Evolutionary conservation across 2,888 invertebrate species (phyloP), one percentile per base, ranked within the genome.

Genomic region (Dermolepida albohirtum): DNA sequence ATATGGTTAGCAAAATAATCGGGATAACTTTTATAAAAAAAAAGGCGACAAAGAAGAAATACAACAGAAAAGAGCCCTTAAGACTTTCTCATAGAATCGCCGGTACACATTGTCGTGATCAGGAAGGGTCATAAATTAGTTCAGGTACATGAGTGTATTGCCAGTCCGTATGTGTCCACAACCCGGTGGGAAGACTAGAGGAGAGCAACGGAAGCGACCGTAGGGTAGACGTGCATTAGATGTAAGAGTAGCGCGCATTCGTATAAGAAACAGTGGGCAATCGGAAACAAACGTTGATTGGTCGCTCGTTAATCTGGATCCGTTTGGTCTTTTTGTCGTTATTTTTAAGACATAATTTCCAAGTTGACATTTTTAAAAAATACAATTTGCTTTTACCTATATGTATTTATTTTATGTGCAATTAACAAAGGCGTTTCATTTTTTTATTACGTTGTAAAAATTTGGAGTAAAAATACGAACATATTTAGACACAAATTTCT

Each of bases 81-180:
- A 47, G 14, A 44, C 14, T 43, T 44, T 44, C 59, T 29, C 59
- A 44, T 43, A 44, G 27, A 11, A 55, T 55, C 41, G 41, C 27
- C 11, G 39, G 57, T 43, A 57, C 43, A 57, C 8, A n/a, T 55
- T 22, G 41, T 41, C 41, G 55, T 41, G 66, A 66, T 66, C 57
- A 66, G 66, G 57, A 66, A 57, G 66, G 67, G 70, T 64, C 49
- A 70, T 44, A 73, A 76, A 76, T 76, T 76, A 76, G 74, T 76
- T 76, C 76, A 70, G 74, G 74, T 73, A 75, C 70, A 70, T 52
- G 43, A 63, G 66, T 66, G 43, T 68, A 63, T 65, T 71, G 68
- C 68, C 69, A 66, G 72, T 70, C 72, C 70, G 70, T 71, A 70
- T 67, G 71, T 74, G 74, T 74, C 74, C 74, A 74, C 74, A 74